phyloP scores from a whole-genome alignment of 2,888 invertebrate genomes.

The Hyposoter didymator region DNA sequence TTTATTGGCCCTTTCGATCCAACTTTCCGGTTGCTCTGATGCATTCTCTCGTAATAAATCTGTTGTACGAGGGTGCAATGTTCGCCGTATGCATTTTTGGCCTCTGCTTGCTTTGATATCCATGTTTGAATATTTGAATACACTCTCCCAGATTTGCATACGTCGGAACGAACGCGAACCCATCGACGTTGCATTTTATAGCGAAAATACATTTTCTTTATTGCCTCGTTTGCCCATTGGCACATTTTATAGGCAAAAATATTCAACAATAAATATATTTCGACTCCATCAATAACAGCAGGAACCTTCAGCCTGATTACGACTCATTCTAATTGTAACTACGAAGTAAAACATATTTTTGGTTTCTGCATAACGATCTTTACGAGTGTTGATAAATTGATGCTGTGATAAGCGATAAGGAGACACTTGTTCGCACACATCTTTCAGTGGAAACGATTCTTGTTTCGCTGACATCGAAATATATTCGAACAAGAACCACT shows the following conservation, averaged over 20 bases:
- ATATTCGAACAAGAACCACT: neutral
- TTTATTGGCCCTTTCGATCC: constrained; percentile 37
- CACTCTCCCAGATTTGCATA: neutral
- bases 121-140: neutral
- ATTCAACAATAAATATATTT: neutral
- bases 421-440: constrained; percentile 38
- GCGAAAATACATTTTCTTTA: neutral
- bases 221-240: neutral
- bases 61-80: constrained; percentile 22
- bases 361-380: neutral
- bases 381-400: neutral
- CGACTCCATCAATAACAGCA: neutral
- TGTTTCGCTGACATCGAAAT: constrained; percentile 47
- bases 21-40: neutral
- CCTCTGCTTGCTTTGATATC: neutral
- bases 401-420: constrained; percentile 51
- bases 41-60: neutral
- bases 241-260: neutral
- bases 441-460: constrained; percentile 27
- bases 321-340: neutral
- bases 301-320: neutral
- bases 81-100: constrained; percentile 44
- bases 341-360: neutral
- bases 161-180: neutral
- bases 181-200: constrained; percentile 5